phyloP scores from a whole-genome alignment of 2,113 vertebrate species.

The Rhegmatorhina hoffmannsi region DNA sequence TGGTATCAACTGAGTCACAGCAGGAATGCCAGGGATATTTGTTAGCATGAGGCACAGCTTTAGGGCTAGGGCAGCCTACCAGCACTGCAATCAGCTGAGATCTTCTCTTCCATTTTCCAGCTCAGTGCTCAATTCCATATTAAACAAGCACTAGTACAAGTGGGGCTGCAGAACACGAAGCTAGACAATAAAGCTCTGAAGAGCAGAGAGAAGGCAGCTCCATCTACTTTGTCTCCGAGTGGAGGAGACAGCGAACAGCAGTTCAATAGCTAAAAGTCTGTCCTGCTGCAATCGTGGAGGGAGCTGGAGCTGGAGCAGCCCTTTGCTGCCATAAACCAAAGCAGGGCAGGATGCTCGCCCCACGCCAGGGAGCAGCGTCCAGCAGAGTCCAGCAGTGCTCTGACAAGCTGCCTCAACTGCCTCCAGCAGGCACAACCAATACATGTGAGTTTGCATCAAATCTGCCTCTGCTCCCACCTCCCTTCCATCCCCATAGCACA shows the following conservation, averaged over 20 bases:
- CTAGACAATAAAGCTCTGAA: slow-evolving; percentile 40
- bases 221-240: neutral
- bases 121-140: slow-evolving; percentile 62
- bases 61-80: slow-evolving; percentile 61
- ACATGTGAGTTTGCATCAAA: neutral
- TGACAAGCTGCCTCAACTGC: neutral
- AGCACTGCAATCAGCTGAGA: slow-evolving; percentile 48
- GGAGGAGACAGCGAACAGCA: slow-evolving; percentile 15
- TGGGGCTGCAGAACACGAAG: slow-evolving; percentile 20
- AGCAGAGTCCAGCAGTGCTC: neutral
- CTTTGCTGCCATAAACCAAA: neutral
- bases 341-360: neutral
- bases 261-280: slow-evolving; percentile 20
- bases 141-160: slow-evolving; percentile 53
- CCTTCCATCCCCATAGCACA: neutral
- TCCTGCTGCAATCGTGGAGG: neutral
- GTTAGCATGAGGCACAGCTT: slow-evolving; percentile 54
- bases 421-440: neutral
- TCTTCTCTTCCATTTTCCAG: slow-evolving; percentile 62
- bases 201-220: slow-evolving; percentile 20
- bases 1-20: slow-evolving; percentile 3
- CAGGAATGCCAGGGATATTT: slow-evolving; percentile 45
- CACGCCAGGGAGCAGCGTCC: neutral
- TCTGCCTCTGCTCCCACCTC: neutral
- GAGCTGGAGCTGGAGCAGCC: slow-evolving; percentile 27